Percentiles rank a stretch among this genome's conserved stretches.
Evolutionary conservation across 2,888 invertebrate genomes (phyloP).

Genomic region (Acholoe squamosa): DNA sequence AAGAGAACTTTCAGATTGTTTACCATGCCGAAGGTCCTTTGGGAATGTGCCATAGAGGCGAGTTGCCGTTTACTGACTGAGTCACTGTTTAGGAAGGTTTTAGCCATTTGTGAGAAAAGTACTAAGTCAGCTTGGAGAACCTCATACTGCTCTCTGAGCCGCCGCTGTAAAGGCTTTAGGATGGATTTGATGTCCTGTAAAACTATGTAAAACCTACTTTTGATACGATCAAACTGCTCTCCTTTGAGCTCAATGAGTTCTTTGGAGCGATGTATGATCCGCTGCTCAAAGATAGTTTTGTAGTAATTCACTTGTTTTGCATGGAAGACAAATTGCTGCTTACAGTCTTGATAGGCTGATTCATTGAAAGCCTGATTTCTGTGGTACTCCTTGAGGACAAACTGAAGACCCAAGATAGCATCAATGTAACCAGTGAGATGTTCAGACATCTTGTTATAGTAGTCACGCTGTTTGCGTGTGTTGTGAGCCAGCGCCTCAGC

Average conservation of each 20-base stretch:
- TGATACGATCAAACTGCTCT: constrained; percentile 32
- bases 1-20: constrained; percentile 70
- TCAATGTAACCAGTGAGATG: constrained; percentile 62
- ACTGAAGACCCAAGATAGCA: constrained; percentile 48
- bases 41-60: constrained; percentile 50
- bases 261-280: constrained; percentile 43
- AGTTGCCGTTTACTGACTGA: constrained; percentile 50
- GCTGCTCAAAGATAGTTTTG: constrained; percentile 42
- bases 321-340: constrained; percentile 47
- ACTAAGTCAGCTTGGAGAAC: constrained; percentile 46
- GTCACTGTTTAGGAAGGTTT: constrained; percentile 36
- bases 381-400: constrained; percentile 47
- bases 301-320: constrained; percentile 61
- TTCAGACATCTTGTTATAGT: constrained; percentile 60
- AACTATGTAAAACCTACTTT: neutral
- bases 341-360: constrained; percentile 26
- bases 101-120: constrained; percentile 39
- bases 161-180: constrained; percentile 14
- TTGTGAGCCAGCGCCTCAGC: constrained; percentile 20
- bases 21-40: constrained; percentile 57
- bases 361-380: constrained; percentile 52
- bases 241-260: constrained; percentile 51
- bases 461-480: constrained; percentile 47
- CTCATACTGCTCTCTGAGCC: constrained; percentile 43
- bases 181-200: constrained; percentile 45